A percentile compares a stretch with the other conserved stretches of the same genome.
Evolutionary conservation across 2,888 invertebrate species (phyloP).

Genomic region (Mesochorus sp.): DNA sequence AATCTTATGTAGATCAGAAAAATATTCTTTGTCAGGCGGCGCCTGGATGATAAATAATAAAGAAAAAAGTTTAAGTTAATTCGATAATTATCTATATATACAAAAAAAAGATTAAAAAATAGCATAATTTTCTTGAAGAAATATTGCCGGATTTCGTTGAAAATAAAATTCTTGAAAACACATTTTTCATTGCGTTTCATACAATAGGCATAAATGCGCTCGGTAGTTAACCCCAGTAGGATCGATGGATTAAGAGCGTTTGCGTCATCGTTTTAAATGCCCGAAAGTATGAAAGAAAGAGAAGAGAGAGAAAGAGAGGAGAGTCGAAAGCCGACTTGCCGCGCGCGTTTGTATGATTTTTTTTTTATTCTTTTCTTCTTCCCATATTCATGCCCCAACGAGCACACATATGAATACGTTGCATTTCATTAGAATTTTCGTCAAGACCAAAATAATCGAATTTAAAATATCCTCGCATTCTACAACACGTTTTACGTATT

Average conservation of each 20-base stretch:
- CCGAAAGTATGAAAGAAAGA: slow-evolving; percentile 45
- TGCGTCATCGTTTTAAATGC: slow-evolving; percentile 55
- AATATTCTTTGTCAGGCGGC: no score
- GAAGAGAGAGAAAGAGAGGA: not conserved
- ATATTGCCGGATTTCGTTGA: slow-evolving; percentile 8
- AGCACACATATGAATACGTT: not conserved
- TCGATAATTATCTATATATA: no score
- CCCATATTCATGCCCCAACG: not conserved
- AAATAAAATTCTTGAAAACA: slow-evolving; percentile 29
- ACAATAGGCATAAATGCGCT: slow-evolving; percentile 54
- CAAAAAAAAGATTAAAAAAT: not conserved
- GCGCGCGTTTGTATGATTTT: not conserved
- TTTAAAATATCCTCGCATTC: no score
- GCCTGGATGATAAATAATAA: not conserved
- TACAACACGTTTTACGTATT: no score
- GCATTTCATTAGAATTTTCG: no score
- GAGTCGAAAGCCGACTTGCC: not conserved
- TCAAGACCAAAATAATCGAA: no score
- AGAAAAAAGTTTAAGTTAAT: not conserved
- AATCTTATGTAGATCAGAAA: no score
- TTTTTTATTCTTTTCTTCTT: not conserved
- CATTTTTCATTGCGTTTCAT: slow-evolving; percentile 29
- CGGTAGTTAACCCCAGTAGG: slow-evolving; percentile 53
- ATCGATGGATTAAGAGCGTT: slow-evolving; percentile 62
- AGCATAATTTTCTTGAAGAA: not conserved